Conservation (phyloP, 2,888 invertebrate genomes). For the Euzetes globulus region DNA sequence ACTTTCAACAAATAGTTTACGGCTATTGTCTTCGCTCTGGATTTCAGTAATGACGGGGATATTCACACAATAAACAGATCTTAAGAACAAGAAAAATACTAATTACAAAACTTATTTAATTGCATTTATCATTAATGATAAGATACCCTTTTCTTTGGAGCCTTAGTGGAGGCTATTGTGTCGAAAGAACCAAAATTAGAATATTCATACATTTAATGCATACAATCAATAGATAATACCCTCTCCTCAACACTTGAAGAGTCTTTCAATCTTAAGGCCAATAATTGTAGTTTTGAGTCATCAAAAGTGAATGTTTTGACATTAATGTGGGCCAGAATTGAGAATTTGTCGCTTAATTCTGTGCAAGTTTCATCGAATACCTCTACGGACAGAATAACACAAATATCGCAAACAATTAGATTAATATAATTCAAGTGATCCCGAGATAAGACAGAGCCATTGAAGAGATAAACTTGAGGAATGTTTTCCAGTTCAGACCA, state of each 20-base stretch:
- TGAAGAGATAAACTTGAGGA: slow-evolving; percentile 56
- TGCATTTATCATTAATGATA: background rate
- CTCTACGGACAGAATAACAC: too few relatives aligned
- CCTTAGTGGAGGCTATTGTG: background rate
- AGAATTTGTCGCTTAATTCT: slow-evolving; percentile 93
- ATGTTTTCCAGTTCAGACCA: slow-evolving; percentile 99
- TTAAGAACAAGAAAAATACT: slow-evolving; percentile 50
- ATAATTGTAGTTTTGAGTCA: slow-evolving; percentile 74
- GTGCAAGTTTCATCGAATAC: too few relatives aligned
- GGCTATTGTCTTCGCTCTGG: slow-evolving; percentile 97
- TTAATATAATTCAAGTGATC: slow-evolving; percentile 98
- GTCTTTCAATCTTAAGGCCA: background rate
- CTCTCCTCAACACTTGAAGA: background rate
- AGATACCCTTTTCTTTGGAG: background rate
- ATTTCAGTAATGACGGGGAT: slow-evolving; percentile 93
- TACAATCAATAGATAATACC: background rate
- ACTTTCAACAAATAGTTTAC: slow-evolving; percentile 65
- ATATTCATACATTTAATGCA: background rate
- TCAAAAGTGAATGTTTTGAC: slow-evolving; percentile 98
- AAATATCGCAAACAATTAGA: slow-evolving; percentile 98
- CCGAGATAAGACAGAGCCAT: slow-evolving; percentile 97
- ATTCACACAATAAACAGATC: slow-evolving; percentile 79
- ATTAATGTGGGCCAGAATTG: slow-evolving; percentile 96
- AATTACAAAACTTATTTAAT: background rate
- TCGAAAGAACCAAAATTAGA: background rate